Base-by-base conservation (phyloP, 1,140 invertebrate species). In the Drosophila malerkotliana region DNA sequence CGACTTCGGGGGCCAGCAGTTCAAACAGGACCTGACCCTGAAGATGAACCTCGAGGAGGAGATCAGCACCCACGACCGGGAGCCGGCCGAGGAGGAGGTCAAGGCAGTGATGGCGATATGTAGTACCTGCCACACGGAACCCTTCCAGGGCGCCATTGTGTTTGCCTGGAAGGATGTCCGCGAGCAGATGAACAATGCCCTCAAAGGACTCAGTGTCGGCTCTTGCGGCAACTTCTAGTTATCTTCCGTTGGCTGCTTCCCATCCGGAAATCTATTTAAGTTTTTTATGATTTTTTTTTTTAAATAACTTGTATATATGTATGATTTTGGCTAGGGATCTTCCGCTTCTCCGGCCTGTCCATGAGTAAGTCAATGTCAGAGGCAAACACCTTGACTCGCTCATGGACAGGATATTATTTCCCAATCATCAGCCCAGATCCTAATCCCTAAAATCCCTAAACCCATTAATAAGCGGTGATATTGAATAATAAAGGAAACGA, bases 41-140 rank as follows among this genome's bases (percentile, higher is more conserved):
- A 80, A 73, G 49, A 89, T 84, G 77, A 88, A 77, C 10, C 55
- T 92, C 15, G 76, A 92, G 73, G 79, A 92, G 92, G 84, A 92
- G 58, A 88, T 92, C 49, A 85, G 93, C 91, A 92, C 93, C 41
- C 94, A 96, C 30, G 95, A 96, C 74, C 93, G 95, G n/a, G 96
- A 97, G 73, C 96, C 96, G 0, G 96, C 96, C 0, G 96, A 97
- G 89, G 95, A 94, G 18, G 96, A 97, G 90, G 96, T 97, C 0
- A 95, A 93, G 66, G 94, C 94, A 1, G 95, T 97, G 1, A 96
- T 97, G 95, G 93, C 94, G 72, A 92, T 96, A 1, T 97, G 96
- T 87, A 94, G 94, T 44, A 95, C 94, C 3, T 97, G 96, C 69
- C 92, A 94, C 9, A 82, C 93, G 0, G 96, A 97, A 78, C 96